Conservation (phyloP, 1,140 invertebrate genomes). For the Ips nitidus region DNA sequence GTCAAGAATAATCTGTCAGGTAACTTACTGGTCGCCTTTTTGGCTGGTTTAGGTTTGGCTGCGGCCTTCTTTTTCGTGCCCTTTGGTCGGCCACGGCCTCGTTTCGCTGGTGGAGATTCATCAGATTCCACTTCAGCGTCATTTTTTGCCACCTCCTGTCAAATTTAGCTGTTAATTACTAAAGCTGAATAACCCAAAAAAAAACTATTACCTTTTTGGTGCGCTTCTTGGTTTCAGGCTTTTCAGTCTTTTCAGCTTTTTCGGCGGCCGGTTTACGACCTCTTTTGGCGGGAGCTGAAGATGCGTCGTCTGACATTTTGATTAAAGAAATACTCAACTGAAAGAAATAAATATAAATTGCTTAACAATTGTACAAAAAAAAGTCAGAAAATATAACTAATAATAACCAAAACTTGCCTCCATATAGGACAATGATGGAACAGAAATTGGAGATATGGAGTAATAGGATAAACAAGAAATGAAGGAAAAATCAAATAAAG, state of each 20-base stretch:
- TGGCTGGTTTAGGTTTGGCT: slow-evolving; percentile 37
- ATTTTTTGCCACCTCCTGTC: slow-evolving; percentile 37
- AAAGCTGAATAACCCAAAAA: not conserved
- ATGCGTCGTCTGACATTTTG: slow-evolving; percentile 46
- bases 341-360: too few relatives aligned
- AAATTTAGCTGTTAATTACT: slow-evolving; percentile 1
- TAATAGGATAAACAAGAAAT: too few relatives aligned
- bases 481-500: too few relatives aligned
- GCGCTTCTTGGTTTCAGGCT: slow-evolving; percentile 42
- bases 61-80: slow-evolving; percentile 45
- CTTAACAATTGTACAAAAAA: not conserved
- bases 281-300: slow-evolving; percentile 39
- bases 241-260: slow-evolving; percentile 37
- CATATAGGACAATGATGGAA: too few relatives aligned
- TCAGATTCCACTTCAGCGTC: slow-evolving; percentile 40
- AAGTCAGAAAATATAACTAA: not conserved
- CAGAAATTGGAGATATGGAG: too few relatives aligned
- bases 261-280: slow-evolving; percentile 44
- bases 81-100: slow-evolving; percentile 47
- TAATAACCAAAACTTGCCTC: not conserved
- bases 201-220: slow-evolving; percentile 38
- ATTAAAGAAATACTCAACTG: not conserved
- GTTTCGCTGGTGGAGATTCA: slow-evolving; percentile 40
- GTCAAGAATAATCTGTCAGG: not conserved
- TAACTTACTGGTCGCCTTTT: slow-evolving; percentile 6